Base-by-base conservation (phyloP, 2,888 invertebrate species). In the Hyalella azteca region DNA sequence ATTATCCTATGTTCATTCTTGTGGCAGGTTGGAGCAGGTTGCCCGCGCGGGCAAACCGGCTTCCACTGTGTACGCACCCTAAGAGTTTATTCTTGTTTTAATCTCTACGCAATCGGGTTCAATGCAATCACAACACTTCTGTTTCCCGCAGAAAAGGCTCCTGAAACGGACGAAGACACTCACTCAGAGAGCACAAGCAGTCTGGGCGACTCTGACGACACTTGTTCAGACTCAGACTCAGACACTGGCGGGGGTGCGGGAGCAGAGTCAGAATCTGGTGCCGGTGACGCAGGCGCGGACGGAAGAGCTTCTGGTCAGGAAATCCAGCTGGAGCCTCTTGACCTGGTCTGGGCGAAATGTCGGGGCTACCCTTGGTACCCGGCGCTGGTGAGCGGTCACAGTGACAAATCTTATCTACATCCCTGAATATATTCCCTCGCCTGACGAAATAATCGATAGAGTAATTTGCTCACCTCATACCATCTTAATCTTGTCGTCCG, bases 281-380 rank as follows among this genome's bases (percentile, higher is more conserved):
- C 39, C n/a, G 79, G 79, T 15, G 73, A 73, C 19, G 80, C 45
- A 19, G 80, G 82, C 59, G 77, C 79, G 11, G 79, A 82, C 40
- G 60, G 81, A 45, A 32, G 73, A 2, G 66, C 77, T 4, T 80
- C 85, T 81, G 81, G 79, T 36, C 81, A 80, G 29, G 76, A 85
- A 48, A 88, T 89, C 88, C 88, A 91, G 45, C 88, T 96, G 81
- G 93, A 94, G 86, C 95, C 96, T 1, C 89, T 97, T 83, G 95
- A 96, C 88, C 91, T 97, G 73, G 97, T 98, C 2, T 98, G 97
- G 98, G 97, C 97, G 26, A 97, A 98, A 88, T 97, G 97, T 90
- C 92, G 94, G 85, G 95, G 97, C 32, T 97, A 97, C 89, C 97
- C 97, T 0, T 98, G 97, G 97, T 97, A 97, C 89, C 98, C 97